phyloP scores from a whole-genome alignment of 2,888 invertebrate species.

The Pinctada fucata region DNA sequence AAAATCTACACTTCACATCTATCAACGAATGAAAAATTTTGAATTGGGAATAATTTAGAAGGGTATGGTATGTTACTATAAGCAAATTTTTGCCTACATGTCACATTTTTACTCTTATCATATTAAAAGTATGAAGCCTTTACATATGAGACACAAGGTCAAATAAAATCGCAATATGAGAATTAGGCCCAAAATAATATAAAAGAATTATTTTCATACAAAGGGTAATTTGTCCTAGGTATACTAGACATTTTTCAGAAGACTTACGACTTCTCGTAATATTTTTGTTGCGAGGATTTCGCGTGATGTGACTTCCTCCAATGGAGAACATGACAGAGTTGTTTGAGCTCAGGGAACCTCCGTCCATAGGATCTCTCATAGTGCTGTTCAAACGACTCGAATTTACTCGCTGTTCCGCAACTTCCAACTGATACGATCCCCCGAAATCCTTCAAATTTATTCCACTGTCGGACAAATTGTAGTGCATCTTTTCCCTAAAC shows the following conservation, averaged over 20 bases:
- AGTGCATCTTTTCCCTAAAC: slow-evolving; percentile 27
- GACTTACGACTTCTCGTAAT: slow-evolving; percentile 36
- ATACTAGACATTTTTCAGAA: not conserved
- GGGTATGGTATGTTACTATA: no score
- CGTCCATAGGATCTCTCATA: slow-evolving; percentile 31
- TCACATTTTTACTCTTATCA: no score
- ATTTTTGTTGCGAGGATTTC: slow-evolving; percentile 36
- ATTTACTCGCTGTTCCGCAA: slow-evolving; percentile 6
- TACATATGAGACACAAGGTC: no score
- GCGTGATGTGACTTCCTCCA: slow-evolving; percentile 25
- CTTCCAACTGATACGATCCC: slow-evolving; percentile 15
- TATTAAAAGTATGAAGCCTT: no score
- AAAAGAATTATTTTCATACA: no score
- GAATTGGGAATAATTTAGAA: no score
- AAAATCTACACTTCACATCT: no score
- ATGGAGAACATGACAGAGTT: slow-evolving; percentile 27
- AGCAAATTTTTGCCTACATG: no score
- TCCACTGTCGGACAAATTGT: slow-evolving; percentile 30
- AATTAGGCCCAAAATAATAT: no score
- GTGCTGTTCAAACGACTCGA: slow-evolving; percentile 28
- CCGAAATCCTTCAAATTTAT: slow-evolving; percentile 18
- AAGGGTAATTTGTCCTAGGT: no score
- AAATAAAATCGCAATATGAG: no score
- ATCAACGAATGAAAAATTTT: no score
- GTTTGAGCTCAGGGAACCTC: slow-evolving; percentile 30